Base-by-base conservation (phyloP, 2,113 vertebrate species). In the Sorex araneus region DNA sequence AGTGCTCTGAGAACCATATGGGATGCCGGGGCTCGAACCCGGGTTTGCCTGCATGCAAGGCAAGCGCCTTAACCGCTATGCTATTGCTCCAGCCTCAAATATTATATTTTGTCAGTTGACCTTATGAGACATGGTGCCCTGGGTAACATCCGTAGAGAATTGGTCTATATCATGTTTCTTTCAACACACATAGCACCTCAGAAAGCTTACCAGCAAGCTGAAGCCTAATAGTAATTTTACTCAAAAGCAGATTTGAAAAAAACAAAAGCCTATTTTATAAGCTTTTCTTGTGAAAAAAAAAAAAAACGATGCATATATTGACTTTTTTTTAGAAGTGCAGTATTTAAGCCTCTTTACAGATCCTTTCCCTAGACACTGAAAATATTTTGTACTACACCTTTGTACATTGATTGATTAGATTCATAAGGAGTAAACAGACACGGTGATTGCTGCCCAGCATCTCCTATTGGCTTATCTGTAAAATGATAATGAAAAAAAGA, bases 381-480 rank as follows among this genome's bases (percentile, higher is more conserved):
- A 80, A 76, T 88, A 89, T 73, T 85, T 85, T 90, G 78, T 6
- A 67, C 10, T 91, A 27, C 1, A 54, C 40, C 18, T n/a, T 63
- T 82, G 67, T 54, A 23, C 63, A 64, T 25, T 64, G 25, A 85
- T 64, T 77, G 67, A 40, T 89, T 92, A 54, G 21, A n/a, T 81
- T 94, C 95, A 50, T 87, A 88, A 94, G 87, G 90, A 67, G 45
- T 23, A 85, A 19, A 32, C 79, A 3, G 90, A 67, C 18, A 21
- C 73, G 30, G 95, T 54, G 85, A 69, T 93, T 94, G 93, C 86
- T 93, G 36, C 80, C 64, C 40, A 85, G 81, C 83, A 81, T 90
- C 84, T 80, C 91, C 84, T 95, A 0, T 93, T 96, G 96, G 66
- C 40, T 76, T 70, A 93, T 86, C 79, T 95, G 28, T 95, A 86